Base-by-base conservation (phyloP, 1,140 invertebrate species). In the Copidosoma floridanum region DNA sequence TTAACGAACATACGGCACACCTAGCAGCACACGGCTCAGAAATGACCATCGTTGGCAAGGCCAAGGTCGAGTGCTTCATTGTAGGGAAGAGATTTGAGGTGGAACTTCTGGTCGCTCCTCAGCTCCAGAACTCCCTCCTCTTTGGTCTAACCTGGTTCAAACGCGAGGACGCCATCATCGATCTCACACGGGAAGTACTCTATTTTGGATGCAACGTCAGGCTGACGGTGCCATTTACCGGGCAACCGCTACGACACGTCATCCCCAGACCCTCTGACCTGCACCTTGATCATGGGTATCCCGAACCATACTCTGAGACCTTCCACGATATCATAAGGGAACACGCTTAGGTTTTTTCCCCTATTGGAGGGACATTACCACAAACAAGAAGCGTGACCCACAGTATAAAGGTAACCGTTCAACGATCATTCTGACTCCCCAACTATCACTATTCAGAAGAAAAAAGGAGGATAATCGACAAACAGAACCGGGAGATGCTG, bases 401-500 rank as follows among this genome's bases (percentile, higher is more conserved):
- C 14, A 10, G 14, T 37, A 37, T 37, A 10, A 7, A 7, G 14
- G 8, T 37, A 14, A 37, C 32, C 8, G 14, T 8, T 14, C 7
- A 7, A 7, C 7, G 8, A 14, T 14, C 32, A 14, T 37, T 37
- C 32, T 8, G 32, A 37, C 32, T 37, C 32, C 14, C 32, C 7
- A 37, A 37, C 32, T 66, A 64, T 37, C 41, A 21, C 2, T 64
- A 64, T 43, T 60, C 46, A 14, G 57, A 63, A 12, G 12, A 21
- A 1, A 66, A 64, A 46, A 54, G 47, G 20, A 29, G 44, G 16
- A 21, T 60, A 2, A 64, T 66, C 12, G 4, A 18, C 18, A 29
- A 60, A 16, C 65, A 67, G 55, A 27, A 63, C 4, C 16, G 60
- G 21, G 63, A 67, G 20, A 65, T 69, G 65, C 35, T 71, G 1